Evolutionary conservation across 1,140 invertebrate species (phyloP).

Genomic region (Fopius arisanus): DNA sequence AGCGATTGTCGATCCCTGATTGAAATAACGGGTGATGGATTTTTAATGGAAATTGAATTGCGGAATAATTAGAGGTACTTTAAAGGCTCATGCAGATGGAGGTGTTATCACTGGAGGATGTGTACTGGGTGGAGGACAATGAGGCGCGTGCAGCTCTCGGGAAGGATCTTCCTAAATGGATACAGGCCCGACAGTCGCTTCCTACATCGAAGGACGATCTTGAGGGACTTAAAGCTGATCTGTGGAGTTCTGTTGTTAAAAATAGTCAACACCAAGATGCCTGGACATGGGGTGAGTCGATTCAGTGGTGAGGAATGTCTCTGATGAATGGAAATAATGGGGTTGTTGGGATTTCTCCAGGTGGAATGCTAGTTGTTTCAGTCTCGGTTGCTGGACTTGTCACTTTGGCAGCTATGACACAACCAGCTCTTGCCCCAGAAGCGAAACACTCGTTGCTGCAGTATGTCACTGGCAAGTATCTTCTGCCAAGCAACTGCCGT

Average conservation of each 20-base stretch:
- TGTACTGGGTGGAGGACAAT: constrained; percentile 87
- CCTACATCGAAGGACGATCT: constrained; percentile 82
- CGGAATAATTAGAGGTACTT: too few species aligned
- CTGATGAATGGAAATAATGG: not conserved
- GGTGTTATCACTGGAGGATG: constrained; percentile 83
- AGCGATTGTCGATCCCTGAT: not conserved
- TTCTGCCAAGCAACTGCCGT: constrained; percentile 85
- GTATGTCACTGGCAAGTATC: constrained; percentile 91
- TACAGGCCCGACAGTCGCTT: constrained; percentile 76
- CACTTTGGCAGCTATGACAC: constrained; percentile 86
- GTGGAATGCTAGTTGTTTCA: constrained; percentile 86
- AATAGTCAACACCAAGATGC: constrained; percentile 86
- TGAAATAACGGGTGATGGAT: constrained; percentile 10
- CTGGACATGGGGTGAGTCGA: constrained; percentile 80
- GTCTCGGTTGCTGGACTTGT: constrained; percentile 85
- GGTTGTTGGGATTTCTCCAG: constrained; percentile 57
- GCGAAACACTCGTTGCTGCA: constrained; percentile 88
- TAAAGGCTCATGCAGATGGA: constrained; percentile 78
- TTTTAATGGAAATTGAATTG: too few species aligned
- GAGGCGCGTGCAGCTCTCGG: constrained; percentile 76
- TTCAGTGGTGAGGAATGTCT: not conserved
- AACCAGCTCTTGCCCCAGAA: constrained; percentile 83
- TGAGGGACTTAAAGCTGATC: constrained; percentile 77
- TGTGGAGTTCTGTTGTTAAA: constrained; percentile 89
- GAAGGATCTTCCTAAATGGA: constrained; percentile 83